Base-by-base conservation (phyloP, 2,113 vertebrate species). In the Ciconia maguari region DNA sequence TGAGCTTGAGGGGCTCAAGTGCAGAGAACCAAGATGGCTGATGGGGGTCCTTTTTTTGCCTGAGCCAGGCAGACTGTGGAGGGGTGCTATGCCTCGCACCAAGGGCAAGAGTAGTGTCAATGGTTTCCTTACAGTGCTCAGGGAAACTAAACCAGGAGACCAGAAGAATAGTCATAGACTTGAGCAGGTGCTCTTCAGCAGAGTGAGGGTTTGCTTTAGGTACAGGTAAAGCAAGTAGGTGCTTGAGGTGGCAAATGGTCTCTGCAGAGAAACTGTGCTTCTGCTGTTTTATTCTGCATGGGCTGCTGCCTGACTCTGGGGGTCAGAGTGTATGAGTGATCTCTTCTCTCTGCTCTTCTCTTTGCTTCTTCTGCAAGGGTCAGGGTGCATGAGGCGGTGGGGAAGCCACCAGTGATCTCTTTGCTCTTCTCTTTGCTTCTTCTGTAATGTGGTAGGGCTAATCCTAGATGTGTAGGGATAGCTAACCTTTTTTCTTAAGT, bases 1-100 rank as follows among this genome's bases (percentile, higher is more conserved):
- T 27, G 15, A 6, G 16, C 1, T 15, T 49, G 13, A 17, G 13
- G 27, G 18, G 16, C 3, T 60, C 3, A 22, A 22, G 6, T 21
- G 5, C 1, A 17, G 34, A 21, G 11, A 49, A 15, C 2, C 10
- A 24, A 48, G 10, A 12, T 38, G 7, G 26, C 2, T 8, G 22
- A 25, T 46, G 16, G 11, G 17, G 11, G 9, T 2, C 3, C 3
- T 49, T 29, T 52, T 7, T 24, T 8, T 51, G 24, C 3, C 16
- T 70, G 16, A 54, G 29, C 3, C 18, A 54, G 5, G n/a, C 6
- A 24, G 17, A 32, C 11, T 26, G 13, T 22, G 15, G 20, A 27
- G 30, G 14, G 7, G 8, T n/a, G 32, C 3, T 13, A 1, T n/a
- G 12, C 7, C 7, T 41, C 4, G 0, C 3, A 19, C 6, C 2